Conservation (phyloP, 2,888 invertebrate genomes). For the Melitaea athalia region DNA sequence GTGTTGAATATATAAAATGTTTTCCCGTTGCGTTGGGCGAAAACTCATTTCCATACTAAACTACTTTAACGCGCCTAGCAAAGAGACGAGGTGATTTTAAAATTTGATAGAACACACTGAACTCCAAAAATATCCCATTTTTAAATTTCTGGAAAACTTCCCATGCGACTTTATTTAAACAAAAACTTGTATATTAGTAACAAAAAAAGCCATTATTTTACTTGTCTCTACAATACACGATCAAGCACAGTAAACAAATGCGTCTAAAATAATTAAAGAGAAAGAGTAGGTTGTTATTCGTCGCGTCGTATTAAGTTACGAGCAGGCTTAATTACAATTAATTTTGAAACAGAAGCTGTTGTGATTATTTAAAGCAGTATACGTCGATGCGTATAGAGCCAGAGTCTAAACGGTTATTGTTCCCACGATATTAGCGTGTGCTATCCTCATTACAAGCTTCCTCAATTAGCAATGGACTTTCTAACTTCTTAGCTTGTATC, state of each 20-base stretch:
- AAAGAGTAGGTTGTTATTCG: not conserved
- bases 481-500: constrained; percentile 46
- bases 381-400: constrained; percentile 18
- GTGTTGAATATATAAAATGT: too few relatives aligned
- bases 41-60: too few relatives aligned
- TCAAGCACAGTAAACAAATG: not conserved
- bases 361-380: constrained; percentile 16
- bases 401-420: constrained; percentile 42
- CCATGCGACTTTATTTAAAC: too few relatives aligned
- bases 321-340: not conserved
- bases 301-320: not conserved
- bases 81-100: too few relatives aligned
- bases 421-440: constrained; percentile 67
- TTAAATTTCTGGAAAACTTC: too few relatives aligned
- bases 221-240: not conserved
- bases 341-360: not conserved
- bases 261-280: too few relatives aligned
- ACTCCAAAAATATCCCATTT: too few relatives aligned
- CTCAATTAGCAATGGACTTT: constrained; percentile 69
- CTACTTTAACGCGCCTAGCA: too few relatives aligned
- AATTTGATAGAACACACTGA: too few relatives aligned
- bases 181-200: too few relatives aligned
- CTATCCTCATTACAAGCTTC: constrained; percentile 72
- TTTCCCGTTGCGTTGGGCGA: too few relatives aligned
- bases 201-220: too few relatives aligned